Conservation (phyloP, 1,140 invertebrate species). For the Elysia chlorotica region DNA sequence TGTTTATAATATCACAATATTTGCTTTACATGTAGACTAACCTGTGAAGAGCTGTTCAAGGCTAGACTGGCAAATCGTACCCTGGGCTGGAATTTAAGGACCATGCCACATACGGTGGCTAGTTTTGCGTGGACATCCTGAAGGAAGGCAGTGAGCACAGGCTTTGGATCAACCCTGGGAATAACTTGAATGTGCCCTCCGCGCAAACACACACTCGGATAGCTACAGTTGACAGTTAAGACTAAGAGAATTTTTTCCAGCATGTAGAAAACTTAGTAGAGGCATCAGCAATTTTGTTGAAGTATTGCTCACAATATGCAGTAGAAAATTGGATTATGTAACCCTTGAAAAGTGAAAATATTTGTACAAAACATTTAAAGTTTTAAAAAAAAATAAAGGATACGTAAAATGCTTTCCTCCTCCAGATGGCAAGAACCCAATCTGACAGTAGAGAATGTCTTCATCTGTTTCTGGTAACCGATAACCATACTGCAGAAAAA, state of each 20-base stretch:
- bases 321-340: too few relatives aligned
- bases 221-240: constrained; percentile 26
- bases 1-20: too few relatives aligned
- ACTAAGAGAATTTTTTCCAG: too few relatives aligned
- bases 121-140: constrained; percentile 45
- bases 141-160: constrained; percentile 39
- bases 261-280: too few relatives aligned
- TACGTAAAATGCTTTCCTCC: constrained; percentile 51
- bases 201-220: constrained; percentile 44
- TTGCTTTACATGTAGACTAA: too few relatives aligned
- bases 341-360: too few relatives aligned
- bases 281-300: too few relatives aligned
- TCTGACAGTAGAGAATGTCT: constrained; percentile 48
- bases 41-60: too few relatives aligned
- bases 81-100: constrained; percentile 38
- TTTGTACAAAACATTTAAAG: too few relatives aligned
- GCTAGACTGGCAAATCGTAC: constrained; percentile 27
- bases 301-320: too few relatives aligned
- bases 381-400: too few relatives aligned
- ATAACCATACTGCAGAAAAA: constrained; percentile 52
- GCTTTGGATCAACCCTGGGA: constrained; percentile 37
- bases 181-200: constrained; percentile 32
- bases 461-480: constrained; percentile 54
- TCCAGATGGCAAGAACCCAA: constrained; percentile 46
- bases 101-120: constrained; percentile 37